phyloP scores from a whole-genome alignment of 1,140 invertebrate genomes.

The Drosophila mojavensis region DNA sequence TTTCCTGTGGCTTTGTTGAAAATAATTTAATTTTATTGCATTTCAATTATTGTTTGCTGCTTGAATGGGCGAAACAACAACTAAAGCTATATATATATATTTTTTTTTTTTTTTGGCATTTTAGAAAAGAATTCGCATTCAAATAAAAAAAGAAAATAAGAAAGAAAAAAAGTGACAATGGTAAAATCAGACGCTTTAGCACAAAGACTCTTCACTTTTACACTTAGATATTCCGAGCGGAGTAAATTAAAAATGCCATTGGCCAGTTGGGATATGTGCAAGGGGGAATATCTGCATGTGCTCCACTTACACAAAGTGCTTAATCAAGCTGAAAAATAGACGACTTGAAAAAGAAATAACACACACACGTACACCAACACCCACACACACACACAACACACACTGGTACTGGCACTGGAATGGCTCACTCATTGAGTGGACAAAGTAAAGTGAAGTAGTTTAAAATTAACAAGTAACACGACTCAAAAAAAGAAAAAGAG shows the following conservation, averaged over 20 bases:
- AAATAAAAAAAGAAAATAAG: background rate
- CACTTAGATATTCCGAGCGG: constrained; percentile 36
- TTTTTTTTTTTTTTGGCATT: constrained; percentile 57
- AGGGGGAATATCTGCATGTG: constrained; percentile 70
- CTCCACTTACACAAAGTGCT: constrained; percentile 81
- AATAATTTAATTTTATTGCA: constrained; percentile 79
- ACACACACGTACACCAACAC: constrained; percentile 6
- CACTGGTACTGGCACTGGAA: background rate
- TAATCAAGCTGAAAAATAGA: constrained; percentile 80
- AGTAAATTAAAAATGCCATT: constrained; percentile 78
- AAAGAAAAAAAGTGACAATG: background rate
- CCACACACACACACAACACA: constrained; percentile 1
- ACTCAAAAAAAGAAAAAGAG: background rate
- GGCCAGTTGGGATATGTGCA: constrained; percentile 40
- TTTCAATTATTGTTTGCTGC: constrained; percentile 75
- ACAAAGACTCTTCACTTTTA: constrained; percentile 4
- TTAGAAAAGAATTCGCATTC: background rate
- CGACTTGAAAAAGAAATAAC: constrained; percentile 64
- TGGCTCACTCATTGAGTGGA: constrained; percentile 62
- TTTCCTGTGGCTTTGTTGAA: constrained; percentile 78
- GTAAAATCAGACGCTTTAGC: background rate
- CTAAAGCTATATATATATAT: constrained; percentile 46
- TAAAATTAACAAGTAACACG: constrained; percentile 59
- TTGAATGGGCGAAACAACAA: constrained; percentile 51
- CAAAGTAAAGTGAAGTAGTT: constrained; percentile 78